Percentiles rank a stretch among this genome's conserved stretches.
Evolutionary conservation across 2,888 invertebrate genomes (phyloP).

Genomic region (Oxystoma pomonae): DNA sequence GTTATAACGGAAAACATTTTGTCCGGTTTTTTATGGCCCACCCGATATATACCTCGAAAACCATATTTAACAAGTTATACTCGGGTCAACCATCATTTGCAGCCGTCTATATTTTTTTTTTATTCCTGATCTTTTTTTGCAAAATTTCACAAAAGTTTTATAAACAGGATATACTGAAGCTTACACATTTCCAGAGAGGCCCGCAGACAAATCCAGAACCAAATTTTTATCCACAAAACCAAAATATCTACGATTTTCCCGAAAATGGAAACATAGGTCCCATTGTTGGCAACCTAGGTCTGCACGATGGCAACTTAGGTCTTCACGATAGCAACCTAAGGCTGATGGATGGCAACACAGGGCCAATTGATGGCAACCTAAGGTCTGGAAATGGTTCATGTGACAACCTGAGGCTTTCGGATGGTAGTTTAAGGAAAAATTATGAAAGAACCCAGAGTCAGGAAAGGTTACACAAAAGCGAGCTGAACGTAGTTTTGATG

Average conservation of each 20-base stretch:
- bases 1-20: too few species aligned
- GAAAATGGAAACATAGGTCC: slow-evolving; percentile 22
- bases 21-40: too few species aligned
- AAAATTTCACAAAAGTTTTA: slow-evolving; percentile 5
- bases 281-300: slow-evolving; percentile 12
- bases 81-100: too few species aligned
- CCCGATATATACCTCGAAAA: too few species aligned
- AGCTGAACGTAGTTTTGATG: slow-evolving; percentile 46
- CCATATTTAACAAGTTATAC: too few species aligned
- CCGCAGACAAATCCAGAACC: slow-evolving; percentile 20
- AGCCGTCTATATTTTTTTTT: too few species aligned
- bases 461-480: slow-evolving; percentile 44
- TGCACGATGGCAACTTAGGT: slow-evolving; percentile 4
- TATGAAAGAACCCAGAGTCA: slow-evolving; percentile 12
- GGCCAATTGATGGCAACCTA: slow-evolving; percentile 10
- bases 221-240: slow-evolving; percentile 4
- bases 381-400: slow-evolving; percentile 5
- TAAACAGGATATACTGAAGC: slow-evolving; percentile 35
- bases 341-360: slow-evolving; percentile 22
- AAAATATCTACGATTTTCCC: slow-evolving; percentile 18
- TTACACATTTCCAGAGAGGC: slow-evolving; percentile 36
- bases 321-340: slow-evolving; percentile 15
- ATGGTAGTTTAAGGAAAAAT: slow-evolving; percentile 12
- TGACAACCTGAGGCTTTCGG: slow-evolving; percentile 22
- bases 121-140: too few species aligned